phyloP scores from a whole-genome alignment of 2,888 invertebrate species.

The Notodromas monacha region DNA sequence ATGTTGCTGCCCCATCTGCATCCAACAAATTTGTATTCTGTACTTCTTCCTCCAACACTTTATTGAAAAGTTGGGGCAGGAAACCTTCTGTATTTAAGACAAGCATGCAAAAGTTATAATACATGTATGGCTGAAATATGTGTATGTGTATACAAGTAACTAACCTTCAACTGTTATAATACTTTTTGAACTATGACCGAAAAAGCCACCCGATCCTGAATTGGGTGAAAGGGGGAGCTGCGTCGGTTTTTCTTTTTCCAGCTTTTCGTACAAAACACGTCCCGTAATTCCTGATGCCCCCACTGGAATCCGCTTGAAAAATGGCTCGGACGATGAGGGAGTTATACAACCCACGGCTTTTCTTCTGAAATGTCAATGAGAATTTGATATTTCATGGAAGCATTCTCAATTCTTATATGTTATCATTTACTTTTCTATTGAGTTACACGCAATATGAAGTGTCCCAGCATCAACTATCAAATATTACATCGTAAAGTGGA shows the following conservation, averaged over 20 bases:
- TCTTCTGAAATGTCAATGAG: constrained; percentile 4
- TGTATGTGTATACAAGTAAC: constrained; percentile 4
- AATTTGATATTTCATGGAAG: constrained; percentile 2
- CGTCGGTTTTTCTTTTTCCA: constrained; percentile 2
- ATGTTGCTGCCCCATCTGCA: constrained; percentile 4
- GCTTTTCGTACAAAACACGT: constrained; percentile 2
- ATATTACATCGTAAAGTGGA: constrained; percentile 4
- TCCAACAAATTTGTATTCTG: constrained; percentile 4
- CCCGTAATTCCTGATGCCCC: constrained; percentile 4
- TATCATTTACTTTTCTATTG: constrained; percentile 4
- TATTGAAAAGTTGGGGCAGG: constrained; percentile 4
- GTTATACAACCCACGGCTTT: constrained; percentile 2
- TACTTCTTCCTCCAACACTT: constrained; percentile 4
- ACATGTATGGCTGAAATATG: constrained; percentile 4
- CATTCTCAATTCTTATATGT: constrained; percentile 2
- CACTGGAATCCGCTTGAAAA: constrained; percentile 4
- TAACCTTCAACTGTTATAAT: constrained; percentile 4
- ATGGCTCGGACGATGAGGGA: constrained; percentile 4
- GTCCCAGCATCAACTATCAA: constrained; percentile 4
- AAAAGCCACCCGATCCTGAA: constrained; percentile 1
- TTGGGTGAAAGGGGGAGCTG: constrained; percentile 2
- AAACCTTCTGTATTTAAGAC: constrained; percentile 4
- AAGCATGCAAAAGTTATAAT: constrained; percentile 4
- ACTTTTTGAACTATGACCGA: too few relatives aligned
- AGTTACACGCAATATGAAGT: constrained; percentile 4